Evolutionary conservation across 2,888 invertebrate genomes (phyloP), one percentile per base, ranked within the genome.

Genomic region (Volucella inflata): DNA sequence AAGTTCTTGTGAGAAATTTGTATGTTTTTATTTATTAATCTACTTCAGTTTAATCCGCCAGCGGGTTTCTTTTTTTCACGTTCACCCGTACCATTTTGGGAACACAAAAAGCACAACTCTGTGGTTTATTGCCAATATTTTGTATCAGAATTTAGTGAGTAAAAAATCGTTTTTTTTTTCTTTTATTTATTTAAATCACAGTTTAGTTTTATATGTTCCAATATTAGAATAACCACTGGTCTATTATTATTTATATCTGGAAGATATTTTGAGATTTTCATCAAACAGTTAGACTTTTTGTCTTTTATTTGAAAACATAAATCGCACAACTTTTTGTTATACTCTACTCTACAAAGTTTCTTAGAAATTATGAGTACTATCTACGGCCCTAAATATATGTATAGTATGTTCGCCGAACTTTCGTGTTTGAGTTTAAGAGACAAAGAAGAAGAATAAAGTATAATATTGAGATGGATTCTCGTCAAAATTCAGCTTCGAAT

Each of bases 381-480:
- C 30, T 9, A 44, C 11, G 42, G 10, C 17, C 12, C 48, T 30
- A 53, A 12, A n/a, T 30, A 44, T 30, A 12, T n/a, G 42, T 40
- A 44, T 42, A 40, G 30, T n/a, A 55, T 71, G 50, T 30, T 1
- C 30, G 1, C 30, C 30, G 57, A n/a, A 55, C 55, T 50, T 51
- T 62, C 55, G 62, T 48, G 59, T 78, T 55, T 64, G 59, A 65
- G 59, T 79, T 72, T 79, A 72, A 72, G 60, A 72, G 38, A 79
- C 60, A 72, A 72, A 79, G 72, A 79, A 79, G 59, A 67, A 72
- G 65, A 65, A 67, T 79, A 67, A 72, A 59, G 59, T 65, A 67
- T 60, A 57, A 72, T 79, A 71, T 79, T 72, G 59, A 72, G 67
- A 79, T 72, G 59, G 65, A 65, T 53, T 67, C 60, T 72, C 59